phyloP scores from a whole-genome alignment of 2,113 vertebrate genomes.

The Pterocles gutturalis region DNA sequence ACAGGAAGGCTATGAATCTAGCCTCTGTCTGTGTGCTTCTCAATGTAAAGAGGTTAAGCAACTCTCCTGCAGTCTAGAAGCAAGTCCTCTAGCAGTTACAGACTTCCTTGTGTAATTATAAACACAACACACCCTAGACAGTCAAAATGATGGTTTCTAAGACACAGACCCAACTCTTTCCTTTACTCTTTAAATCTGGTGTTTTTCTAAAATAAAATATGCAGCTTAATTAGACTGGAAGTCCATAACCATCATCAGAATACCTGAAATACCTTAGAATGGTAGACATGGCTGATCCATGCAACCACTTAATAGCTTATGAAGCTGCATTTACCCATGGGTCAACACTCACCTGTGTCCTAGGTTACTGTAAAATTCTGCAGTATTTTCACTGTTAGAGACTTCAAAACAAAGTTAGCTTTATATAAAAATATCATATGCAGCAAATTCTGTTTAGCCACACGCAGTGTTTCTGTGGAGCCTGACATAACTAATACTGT shows the following conservation, averaged over 20 bases:
- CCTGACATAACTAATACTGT: neutral
- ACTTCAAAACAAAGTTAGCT: neutral
- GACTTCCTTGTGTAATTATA: neutral
- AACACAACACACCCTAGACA: neutral
- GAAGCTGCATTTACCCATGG: neutral
- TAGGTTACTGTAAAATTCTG: neutral
- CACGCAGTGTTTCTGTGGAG: neutral
- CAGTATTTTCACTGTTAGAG: neutral
- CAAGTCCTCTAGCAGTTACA: neutral
- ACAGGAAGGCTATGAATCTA: neutral
- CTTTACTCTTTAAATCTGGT: neutral
- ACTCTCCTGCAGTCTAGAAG: neutral
- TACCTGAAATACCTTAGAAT: neutral
- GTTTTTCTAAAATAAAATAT: neutral
- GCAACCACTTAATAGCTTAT: neutral
- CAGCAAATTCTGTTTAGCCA: neutral
- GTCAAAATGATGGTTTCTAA: neutral
- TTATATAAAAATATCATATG: neutral
- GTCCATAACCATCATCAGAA: neutral
- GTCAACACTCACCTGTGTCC: neutral
- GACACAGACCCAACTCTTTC: neutral
- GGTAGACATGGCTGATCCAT: neutral
- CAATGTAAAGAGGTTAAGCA: neutral
- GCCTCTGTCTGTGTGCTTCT: neutral
- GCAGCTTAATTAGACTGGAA: neutral